These are phyloP conservation scores for Chloebia gouldiae DNA, from an alignment of 2,113 vertebrate species.

Conservation along the genomic window DNA sequence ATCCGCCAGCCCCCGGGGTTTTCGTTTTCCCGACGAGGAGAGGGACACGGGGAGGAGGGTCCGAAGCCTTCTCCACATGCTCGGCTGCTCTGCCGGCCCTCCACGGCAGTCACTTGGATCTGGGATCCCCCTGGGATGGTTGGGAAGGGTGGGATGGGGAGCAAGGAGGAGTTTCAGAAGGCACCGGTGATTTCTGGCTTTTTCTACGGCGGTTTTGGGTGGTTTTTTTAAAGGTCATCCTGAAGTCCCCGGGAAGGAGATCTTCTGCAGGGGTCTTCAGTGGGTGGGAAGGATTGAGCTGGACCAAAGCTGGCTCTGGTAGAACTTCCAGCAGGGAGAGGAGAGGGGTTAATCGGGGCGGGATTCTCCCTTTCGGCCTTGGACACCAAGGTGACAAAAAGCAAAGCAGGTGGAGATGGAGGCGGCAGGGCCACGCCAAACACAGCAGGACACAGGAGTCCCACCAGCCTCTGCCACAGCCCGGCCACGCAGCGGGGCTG, in stretches of 20 bases:
- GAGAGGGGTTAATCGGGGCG: neutral
- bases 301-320: neutral
- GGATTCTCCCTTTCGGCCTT: neutral
- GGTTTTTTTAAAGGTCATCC: neutral
- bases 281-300: neutral
- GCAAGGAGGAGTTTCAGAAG: neutral
- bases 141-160: neutral
- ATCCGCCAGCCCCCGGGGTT: neutral
- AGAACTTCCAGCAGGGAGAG: neutral
- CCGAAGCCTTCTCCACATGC: neutral
- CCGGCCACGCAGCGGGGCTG: neutral
- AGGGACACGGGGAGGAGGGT: neutral
- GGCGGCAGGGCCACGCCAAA: neutral
- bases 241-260: neutral
- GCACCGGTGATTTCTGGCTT: neutral
- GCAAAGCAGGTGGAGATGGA: neutral
- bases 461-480: neutral
- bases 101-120: neutral
- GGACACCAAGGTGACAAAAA: neutral
- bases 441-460: neutral
- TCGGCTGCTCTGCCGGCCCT: neutral
- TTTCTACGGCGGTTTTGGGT: neutral
- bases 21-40: neutral
- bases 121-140: neutral
- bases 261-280: neutral